A percentile compares a stretch with the other conserved stretches of the same genome.
Evolutionary conservation across 2,113 vertebrate genomes (phyloP).

Genomic region (Hemichromis elongatus): DNA sequence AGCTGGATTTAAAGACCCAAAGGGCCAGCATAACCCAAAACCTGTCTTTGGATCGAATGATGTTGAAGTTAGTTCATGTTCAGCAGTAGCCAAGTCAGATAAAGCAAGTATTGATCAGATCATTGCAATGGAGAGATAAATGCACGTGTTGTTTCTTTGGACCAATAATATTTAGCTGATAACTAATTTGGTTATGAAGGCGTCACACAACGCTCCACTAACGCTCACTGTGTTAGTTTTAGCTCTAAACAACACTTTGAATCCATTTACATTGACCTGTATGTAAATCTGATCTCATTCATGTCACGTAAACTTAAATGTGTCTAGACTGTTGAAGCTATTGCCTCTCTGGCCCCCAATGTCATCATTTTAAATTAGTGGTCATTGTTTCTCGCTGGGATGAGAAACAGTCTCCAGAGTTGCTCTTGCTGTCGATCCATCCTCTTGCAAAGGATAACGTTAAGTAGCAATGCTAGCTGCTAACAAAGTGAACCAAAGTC

Average conservation of each 20-base stretch:
- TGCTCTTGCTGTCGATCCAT: neutral
- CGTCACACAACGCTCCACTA: rapidly evolving
- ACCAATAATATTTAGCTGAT: neutral
- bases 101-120: neutral
- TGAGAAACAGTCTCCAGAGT: neutral
- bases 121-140: neutral
- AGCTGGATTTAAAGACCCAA: no score
- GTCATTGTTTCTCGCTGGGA: neutral
- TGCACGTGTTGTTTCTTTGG: neutral
- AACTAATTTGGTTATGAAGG: neutral
- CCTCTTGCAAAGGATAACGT: neutral
- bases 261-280: neutral
- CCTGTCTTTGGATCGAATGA: neutral
- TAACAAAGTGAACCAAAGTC: neutral
- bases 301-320: neutral
- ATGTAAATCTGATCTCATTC: neutral
- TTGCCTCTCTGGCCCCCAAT: neutral
- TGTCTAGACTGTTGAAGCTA: neutral
- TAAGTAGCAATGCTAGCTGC: neutral
- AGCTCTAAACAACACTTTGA: neutral
- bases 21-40: neutral
- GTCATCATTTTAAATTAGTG: neutral
- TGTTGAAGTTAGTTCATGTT: neutral
- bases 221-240: no score
- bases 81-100: neutral